phyloP scores from a whole-genome alignment of 2,888 invertebrate species.

The Cheilosia soror region DNA sequence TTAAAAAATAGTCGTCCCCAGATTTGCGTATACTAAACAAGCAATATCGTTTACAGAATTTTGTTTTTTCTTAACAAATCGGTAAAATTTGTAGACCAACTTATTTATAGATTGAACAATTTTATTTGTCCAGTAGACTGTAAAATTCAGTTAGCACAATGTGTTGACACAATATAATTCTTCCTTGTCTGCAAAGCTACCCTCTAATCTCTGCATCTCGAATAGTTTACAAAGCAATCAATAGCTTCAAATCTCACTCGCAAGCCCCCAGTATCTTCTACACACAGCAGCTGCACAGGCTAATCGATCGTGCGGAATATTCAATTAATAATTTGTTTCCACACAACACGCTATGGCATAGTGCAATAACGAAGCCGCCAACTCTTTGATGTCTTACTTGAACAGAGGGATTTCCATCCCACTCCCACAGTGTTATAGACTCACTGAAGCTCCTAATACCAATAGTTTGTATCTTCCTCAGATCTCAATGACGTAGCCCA shows the following conservation, averaged over 20 bases:
- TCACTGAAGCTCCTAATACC: slow-evolving; percentile 12
- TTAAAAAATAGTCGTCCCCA: no score
- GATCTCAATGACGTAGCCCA: slow-evolving; percentile 7
- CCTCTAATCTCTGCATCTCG: slow-evolving; percentile 2
- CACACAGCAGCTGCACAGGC: slow-evolving; percentile 28
- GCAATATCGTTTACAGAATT: no score
- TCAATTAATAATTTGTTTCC: slow-evolving; percentile 44
- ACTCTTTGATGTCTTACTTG: slow-evolving; percentile 62
- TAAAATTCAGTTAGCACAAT: no score
- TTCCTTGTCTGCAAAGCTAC: not conserved
- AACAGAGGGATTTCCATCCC: not conserved
- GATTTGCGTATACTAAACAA: no score
- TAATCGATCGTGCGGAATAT: slow-evolving; percentile 56
- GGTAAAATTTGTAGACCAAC: no score
- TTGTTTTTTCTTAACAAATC: no score
- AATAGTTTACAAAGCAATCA: slow-evolving; percentile 24
- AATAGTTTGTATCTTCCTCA: slow-evolving; percentile 26
- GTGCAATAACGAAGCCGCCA: not conserved
- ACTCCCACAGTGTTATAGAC: slow-evolving; percentile 1
- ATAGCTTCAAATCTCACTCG: slow-evolving; percentile 4
- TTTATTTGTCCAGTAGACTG: no score
- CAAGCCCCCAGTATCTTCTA: not conserved
- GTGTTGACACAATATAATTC: not conserved
- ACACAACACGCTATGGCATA: not conserved
- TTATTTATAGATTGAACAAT: no score